phyloP scores from a whole-genome alignment of 2,113 vertebrate species.

The Dicaeum eximium region DNA sequence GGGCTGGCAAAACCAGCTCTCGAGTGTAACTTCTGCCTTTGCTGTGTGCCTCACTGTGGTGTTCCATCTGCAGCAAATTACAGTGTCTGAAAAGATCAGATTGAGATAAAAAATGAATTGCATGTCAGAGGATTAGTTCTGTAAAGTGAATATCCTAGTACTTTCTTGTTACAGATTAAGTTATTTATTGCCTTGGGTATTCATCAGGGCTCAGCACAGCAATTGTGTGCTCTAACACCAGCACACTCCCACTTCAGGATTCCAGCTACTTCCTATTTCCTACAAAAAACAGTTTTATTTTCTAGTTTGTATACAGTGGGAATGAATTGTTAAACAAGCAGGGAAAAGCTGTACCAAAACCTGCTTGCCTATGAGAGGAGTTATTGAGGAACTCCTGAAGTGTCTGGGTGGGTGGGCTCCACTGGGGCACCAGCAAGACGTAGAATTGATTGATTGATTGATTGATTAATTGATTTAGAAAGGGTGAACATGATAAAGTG shows the following conservation, averaged over 20 bases:
- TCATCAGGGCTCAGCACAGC: not conserved
- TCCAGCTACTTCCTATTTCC: not conserved
- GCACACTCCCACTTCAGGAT: not conserved
- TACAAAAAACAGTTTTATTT: not conserved
- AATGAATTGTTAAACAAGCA: not conserved
- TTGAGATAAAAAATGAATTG: not conserved
- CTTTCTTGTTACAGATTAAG: not conserved
- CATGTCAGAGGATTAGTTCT: not conserved
- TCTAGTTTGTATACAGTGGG: not conserved
- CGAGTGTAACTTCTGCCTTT: not conserved
- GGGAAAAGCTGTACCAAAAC: not conserved
- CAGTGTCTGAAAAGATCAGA: slow-evolving; percentile 4
- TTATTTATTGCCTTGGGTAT: not conserved
- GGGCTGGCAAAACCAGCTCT: not conserved
- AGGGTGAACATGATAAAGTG: not conserved
- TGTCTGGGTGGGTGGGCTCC: not conserved
- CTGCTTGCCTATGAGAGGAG: rapidly evolving
- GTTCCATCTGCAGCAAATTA: not conserved
- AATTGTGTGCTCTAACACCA: not conserved
- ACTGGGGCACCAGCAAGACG: not conserved
- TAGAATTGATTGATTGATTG: not conserved
- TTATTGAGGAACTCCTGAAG: not conserved
- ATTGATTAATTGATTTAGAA: not conserved
- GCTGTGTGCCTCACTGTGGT: not conserved
- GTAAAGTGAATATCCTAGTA: not conserved